Percentiles rank a stretch among this genome's conserved stretches.
phyloP scores from a whole-genome alignment of 2,113 vertebrate species.

The Limanda limanda region DNA sequence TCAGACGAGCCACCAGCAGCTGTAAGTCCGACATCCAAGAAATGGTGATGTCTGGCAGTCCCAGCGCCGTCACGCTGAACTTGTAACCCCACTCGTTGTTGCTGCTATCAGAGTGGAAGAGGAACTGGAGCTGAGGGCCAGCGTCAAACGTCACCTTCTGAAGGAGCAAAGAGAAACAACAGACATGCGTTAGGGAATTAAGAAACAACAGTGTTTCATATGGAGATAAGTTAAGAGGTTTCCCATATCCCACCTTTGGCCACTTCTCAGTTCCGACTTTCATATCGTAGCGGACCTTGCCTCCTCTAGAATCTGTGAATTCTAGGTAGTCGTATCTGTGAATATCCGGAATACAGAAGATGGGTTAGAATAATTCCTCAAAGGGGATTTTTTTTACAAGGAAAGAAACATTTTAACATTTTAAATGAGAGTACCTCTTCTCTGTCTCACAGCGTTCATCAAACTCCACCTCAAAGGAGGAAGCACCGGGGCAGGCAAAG shows the following conservation, averaged over 20 bases:
- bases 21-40: slow-evolving; percentile 97
- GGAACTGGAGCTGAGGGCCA: slow-evolving; percentile 96
- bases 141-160: slow-evolving; percentile 98
- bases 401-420: background rate
- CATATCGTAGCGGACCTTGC: slow-evolving; percentile 95
- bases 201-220: background rate
- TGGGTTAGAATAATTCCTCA: background rate
- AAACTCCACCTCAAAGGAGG: slow-evolving; percentile 96
- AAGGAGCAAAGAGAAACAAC: slow-evolving; percentile 66
- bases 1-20: slow-evolving; percentile 91
- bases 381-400: background rate
- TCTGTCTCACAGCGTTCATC: slow-evolving; percentile 97
- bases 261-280: slow-evolving; percentile 97
- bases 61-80: slow-evolving; percentile 92
- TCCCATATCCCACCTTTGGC: slow-evolving; percentile 88
- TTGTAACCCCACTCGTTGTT: slow-evolving; percentile 99
- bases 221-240: background rate
- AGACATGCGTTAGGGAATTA: background rate
- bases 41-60: slow-evolving; percentile 92
- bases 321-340: slow-evolving; percentile 97
- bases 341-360: background rate
- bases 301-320: slow-evolving; percentile 95
- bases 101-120: slow-evolving; percentile 98
- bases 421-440: slow-evolving; percentile 83
- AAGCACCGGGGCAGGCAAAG: slow-evolving; percentile 93